Conservation (phyloP, 2,888 invertebrate genomes). For the Eurytoma californica region DNA sequence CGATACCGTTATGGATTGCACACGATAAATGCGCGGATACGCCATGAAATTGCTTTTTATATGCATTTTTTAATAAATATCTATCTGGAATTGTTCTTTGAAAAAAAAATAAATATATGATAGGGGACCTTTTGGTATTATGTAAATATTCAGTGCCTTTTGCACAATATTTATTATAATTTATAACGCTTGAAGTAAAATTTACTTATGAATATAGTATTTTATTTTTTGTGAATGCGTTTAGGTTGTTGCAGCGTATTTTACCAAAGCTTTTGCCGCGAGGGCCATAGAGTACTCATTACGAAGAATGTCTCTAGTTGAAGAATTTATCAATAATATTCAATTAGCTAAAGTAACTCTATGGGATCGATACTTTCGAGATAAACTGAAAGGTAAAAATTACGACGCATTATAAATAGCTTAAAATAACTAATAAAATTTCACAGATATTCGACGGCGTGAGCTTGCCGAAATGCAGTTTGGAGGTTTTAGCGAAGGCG, state of each 20-base stretch:
- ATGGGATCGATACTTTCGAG: slow-evolving; percentile 63
- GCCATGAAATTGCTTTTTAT: slow-evolving; percentile 10
- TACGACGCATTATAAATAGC: not conserved
- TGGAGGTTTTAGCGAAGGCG: slow-evolving; percentile 63
- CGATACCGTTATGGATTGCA: slow-evolving; percentile 21
- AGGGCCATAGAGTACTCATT: slow-evolving; percentile 63
- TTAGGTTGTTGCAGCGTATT: slow-evolving; percentile 62
- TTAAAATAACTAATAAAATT: not conserved
- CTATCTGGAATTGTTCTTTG: too few species aligned
- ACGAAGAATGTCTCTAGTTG: slow-evolving; percentile 61
- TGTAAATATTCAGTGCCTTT: too few species aligned
- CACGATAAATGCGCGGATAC: slow-evolving; percentile 15
- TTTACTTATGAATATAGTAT: too few species aligned
- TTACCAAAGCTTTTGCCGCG: slow-evolving; percentile 62
- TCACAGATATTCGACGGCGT: slow-evolving; percentile 57
- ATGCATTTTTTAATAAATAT: not conserved
- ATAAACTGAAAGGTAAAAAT: slow-evolving; percentile 60
- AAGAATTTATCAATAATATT: slow-evolving; percentile 65
- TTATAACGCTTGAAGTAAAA: too few species aligned
- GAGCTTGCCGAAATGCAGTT: slow-evolving; percentile 62
- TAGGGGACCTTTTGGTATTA: too few species aligned
- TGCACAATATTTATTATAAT: too few species aligned
- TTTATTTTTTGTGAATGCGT: not conserved
- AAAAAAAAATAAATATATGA: too few species aligned
- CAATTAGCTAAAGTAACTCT: slow-evolving; percentile 63